phyloP scores from a whole-genome alignment of 1,140 invertebrate species.

The Pemphigus obesinymphae region DNA sequence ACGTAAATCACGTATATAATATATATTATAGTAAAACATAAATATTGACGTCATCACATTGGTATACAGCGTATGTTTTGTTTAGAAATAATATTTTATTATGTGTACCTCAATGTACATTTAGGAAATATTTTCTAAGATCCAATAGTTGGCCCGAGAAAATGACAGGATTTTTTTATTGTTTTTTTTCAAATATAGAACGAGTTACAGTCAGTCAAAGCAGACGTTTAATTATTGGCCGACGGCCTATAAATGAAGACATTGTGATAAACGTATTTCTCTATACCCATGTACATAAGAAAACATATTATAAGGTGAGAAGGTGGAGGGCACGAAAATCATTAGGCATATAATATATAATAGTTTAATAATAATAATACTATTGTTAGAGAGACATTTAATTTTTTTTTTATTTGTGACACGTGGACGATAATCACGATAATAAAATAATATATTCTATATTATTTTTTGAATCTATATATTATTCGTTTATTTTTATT shows the following conservation, averaged over 20 bases:
- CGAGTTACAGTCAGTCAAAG: constrained; percentile 37
- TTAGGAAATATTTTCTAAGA: constrained; percentile 12
- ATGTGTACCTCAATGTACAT: background rate
- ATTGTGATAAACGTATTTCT: constrained; percentile 28
- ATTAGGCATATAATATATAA: background rate
- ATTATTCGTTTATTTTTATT: background rate
- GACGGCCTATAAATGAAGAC: constrained; percentile 41
- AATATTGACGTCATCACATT: background rate
- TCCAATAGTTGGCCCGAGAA: constrained; percentile 20
- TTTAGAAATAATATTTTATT: background rate
- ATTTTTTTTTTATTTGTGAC: too few species aligned
- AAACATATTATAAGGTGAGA: constrained; percentile 35
- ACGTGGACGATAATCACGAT: background rate
- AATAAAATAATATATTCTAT: too few species aligned
- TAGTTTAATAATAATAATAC: too few species aligned
- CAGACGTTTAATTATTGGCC: constrained; percentile 40
- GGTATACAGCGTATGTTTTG: background rate
- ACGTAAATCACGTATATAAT: background rate
- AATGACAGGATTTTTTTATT: constrained; percentile 29
- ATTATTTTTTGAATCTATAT: background rate
- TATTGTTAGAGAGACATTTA: background rate
- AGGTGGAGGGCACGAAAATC: constrained; percentile 24
- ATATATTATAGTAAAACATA: background rate
- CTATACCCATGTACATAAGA: constrained; percentile 29
- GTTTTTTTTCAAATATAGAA: constrained; percentile 34